Evolutionary conservation across 2,888 invertebrate species (phyloP), one percentile per base, ranked within the genome.

Genomic region (Synanthedon formicaeformis): DNA sequence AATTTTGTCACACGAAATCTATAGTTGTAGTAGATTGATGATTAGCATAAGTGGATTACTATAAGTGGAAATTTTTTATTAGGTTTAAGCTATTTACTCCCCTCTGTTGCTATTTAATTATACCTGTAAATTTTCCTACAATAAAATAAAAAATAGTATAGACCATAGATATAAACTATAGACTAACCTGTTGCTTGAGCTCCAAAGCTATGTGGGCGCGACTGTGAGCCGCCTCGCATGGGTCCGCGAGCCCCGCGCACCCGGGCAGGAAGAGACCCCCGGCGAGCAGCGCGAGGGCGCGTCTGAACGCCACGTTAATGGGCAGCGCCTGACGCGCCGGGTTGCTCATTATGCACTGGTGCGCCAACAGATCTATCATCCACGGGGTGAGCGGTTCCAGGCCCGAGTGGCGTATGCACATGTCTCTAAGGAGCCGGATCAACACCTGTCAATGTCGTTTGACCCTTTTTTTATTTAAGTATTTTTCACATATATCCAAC

Each of bases 291-390:
- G 98, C 96, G 58, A 99, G 91, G 3, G 96, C 94, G 53, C 99
- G 91, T 54, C 91, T 89, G 81, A 96, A 99, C 0, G 98, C 98
- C 51, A 94, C 91, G 69, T 96, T 96, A 56, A 99, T 93, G 2
- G 97, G 94, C 56, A 99, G 78, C 1, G 98, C 97, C 81, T 97
- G 96, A 12, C 98, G 84, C 54, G 94, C 94, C 0, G 97, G 97
- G 82, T 97, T 98, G 79, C 96, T 97, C 94, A 98, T 96, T 60
- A 98, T 96, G 56, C 97, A 94, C 85, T 97, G 96, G 82, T 99
- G 98, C 0, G 97, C 96, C 66, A 99, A 88, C 48, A 99, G 89
- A 85, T 99, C 98, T 41, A 99, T 85, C 92, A 98, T 96, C 99
- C 99, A 99, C 0, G 98, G 96, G 1, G 96, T 96, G 8, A 99